Evolutionary conservation across 2,888 invertebrate genomes (phyloP), one percentile per base, ranked within the genome.

Genomic region (Parasteatoda lunata): DNA sequence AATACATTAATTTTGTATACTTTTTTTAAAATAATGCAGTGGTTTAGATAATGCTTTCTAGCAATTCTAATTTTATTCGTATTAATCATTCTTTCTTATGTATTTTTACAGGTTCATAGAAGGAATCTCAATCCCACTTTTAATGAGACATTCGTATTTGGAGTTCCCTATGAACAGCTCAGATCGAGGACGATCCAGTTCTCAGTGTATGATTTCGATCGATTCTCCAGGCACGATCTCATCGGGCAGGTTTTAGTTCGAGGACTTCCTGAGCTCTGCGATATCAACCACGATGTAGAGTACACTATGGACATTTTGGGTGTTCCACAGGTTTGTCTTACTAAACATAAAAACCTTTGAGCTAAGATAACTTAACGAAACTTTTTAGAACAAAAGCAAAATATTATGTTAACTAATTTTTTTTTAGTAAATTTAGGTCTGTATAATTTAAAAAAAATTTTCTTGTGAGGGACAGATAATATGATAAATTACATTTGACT

Each of bases 131-230:
- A 96, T 91, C 96, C 96, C 0, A 95, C 96, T 15, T 96, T 96
- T 92, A 95, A 96, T 91, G 96, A 96, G 92, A 96, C 95, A 6
- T 97, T 97, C 91, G 94, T 95, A 76, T 97, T 97, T 92, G 96
- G 95, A 90, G 95, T 96, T 0, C 93, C 94, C 0, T 95, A 95
- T 91, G 95, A 95, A 80, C 96, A 96, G 89, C 93, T 97, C 7
- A 93, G 94, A 0, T 94, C 95, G 89, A 93, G 96, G 77, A 95
- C 95, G 91, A 93, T 97, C 0, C 96, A 96, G 93, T 96, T 97
- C 92, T 96, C 96, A 5, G 95, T 97, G 7, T 97, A 96, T 91
- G 96, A 97, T 92, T 97, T 97, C 92, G 97, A 97, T 91, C 94
- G 97, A 77, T 97, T 97, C 93, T 96, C 96, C 51, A 93, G 96